These are phyloP conservation scores for Alethe diademata DNA, from an alignment of 2,113 vertebrate genomes.

Conservation along the genomic window DNA sequence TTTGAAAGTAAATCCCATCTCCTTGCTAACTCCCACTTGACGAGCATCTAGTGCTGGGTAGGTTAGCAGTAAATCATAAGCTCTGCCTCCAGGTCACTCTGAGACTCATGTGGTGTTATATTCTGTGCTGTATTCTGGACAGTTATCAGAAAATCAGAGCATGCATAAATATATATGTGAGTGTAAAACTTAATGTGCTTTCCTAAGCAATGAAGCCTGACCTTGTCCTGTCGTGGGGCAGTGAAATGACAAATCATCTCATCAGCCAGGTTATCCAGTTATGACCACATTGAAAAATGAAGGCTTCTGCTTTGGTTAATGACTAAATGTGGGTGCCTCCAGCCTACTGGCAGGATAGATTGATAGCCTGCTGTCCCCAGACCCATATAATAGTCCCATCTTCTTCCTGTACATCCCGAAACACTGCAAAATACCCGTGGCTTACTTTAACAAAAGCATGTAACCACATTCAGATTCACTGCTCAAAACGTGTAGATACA, in stretches of 20 bases:
- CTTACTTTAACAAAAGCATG: not conserved
- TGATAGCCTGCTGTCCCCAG: conserved; percentile 13
- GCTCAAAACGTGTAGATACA: not conserved
- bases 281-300: conserved; percentile 67
- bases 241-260: conserved; percentile 66
- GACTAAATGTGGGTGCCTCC: conserved; percentile 36
- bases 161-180: not conserved
- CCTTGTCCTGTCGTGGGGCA: conserved; percentile 54
- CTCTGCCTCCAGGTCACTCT: not conserved
- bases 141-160: not conserved
- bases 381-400: not conserved
- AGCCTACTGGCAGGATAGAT: conserved; percentile 21
- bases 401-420: not conserved
- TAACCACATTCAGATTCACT: not conserved
- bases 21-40: conserved; percentile 6
- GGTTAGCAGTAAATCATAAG: conserved; percentile 16
- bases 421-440: not conserved
- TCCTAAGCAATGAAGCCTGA: conserved; percentile 59
- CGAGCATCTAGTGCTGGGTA: not conserved
- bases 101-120: not conserved
- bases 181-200: conserved; percentile 32
- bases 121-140: not conserved
- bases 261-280: conserved; percentile 65
- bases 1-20: conserved; percentile 28
- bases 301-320: conserved; percentile 64